Percentiles rank a stretch among this genome's conserved stretches.
These are phyloP conservation scores for Eupithecia insigniata DNA, from an alignment of 2,888 invertebrate species.

Conservation along the genomic window DNA sequence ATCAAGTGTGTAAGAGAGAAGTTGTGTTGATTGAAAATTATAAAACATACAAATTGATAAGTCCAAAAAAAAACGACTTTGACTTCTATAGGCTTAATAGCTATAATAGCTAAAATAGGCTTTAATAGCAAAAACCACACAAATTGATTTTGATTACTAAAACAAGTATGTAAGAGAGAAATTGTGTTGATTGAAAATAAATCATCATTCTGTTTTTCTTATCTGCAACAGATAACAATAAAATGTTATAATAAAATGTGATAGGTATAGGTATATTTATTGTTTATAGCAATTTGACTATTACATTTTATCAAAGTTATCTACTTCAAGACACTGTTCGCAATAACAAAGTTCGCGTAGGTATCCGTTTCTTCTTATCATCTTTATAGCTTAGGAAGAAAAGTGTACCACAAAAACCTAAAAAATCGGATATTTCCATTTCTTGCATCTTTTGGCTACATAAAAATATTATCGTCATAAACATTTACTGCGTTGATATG, in stretches of 20 bases:
- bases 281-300: not conserved
- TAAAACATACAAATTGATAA: too few species aligned
- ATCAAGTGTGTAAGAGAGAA: not conserved
- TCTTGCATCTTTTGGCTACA: not conserved
- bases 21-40: not conserved
- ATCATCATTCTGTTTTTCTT: not conserved
- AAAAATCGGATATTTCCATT: not conserved
- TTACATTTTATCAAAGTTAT: not conserved
- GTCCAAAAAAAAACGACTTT: too few species aligned
- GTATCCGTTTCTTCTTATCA: not conserved
- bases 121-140: too few species aligned
- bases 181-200: not conserved
- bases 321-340: not conserved
- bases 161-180: not conserved
- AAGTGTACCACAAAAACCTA: not conserved
- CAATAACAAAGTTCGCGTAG: not conserved
- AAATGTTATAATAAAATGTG: not conserved
- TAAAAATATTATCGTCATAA: slow-evolving; percentile 1
- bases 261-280: too few species aligned
- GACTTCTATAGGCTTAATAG: too few species aligned
- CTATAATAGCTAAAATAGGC: too few species aligned
- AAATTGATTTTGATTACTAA: not conserved
- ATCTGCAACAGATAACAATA: not conserved
- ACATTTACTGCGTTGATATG: not conserved
- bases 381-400: not conserved